Percentiles rank a stretch among this genome's conserved stretches.
phyloP scores from a whole-genome alignment of 2,888 invertebrate genomes.

The Drosophila anomelani region DNA sequence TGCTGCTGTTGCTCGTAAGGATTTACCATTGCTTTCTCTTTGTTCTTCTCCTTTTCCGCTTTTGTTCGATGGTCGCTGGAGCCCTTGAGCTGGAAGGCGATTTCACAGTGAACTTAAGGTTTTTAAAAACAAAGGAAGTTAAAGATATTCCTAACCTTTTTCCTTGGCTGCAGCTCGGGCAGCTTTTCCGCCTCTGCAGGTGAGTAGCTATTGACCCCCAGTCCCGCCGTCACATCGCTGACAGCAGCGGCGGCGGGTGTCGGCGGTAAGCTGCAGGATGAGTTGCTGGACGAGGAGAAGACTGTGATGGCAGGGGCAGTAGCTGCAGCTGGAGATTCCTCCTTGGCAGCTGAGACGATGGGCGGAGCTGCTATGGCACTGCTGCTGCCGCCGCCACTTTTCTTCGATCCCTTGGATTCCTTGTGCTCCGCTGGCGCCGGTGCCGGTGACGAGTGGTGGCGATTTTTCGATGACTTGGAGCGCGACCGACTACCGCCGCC shows the following conservation, averaged over 20 bases:
- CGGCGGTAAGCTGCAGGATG: constrained; percentile 81
- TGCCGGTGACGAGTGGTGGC: constrained; percentile 64
- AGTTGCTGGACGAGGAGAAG: constrained; percentile 81
- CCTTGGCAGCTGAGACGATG: constrained; percentile 5
- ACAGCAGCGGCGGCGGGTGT: constrained; percentile 65
- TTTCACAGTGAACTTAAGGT: not conserved
- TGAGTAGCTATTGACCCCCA: constrained; percentile 51
- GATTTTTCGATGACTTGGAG: constrained; percentile 72
- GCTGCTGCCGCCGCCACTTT: constrained; percentile 35
- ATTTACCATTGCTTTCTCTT: constrained; percentile 55
- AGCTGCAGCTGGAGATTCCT: constrained; percentile 24
- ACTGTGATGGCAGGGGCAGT: constrained; percentile 53
- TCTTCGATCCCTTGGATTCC: constrained; percentile 55
- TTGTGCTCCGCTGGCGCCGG: constrained; percentile 61
- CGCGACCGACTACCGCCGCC: constrained; percentile 76
- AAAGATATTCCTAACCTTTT: constrained; percentile 56
- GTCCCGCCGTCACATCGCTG: constrained; percentile 26
- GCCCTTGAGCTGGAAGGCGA: constrained; percentile 53
- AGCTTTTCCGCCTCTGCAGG: constrained; percentile 52
- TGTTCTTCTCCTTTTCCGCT: constrained; percentile 63
- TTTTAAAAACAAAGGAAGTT: not conserved
- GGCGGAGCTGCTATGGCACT: constrained; percentile 43
- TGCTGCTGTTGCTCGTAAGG: constrained; percentile 53
- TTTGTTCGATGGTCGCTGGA: constrained; percentile 64
- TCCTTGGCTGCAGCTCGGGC: constrained; percentile 60